Evolutionary conservation across 35 echinoderm and acorn worm genomes (phyloP), one percentile per base, ranked within the genome.

Genomic region (Strongylocentrotus purpuratus): DNA sequence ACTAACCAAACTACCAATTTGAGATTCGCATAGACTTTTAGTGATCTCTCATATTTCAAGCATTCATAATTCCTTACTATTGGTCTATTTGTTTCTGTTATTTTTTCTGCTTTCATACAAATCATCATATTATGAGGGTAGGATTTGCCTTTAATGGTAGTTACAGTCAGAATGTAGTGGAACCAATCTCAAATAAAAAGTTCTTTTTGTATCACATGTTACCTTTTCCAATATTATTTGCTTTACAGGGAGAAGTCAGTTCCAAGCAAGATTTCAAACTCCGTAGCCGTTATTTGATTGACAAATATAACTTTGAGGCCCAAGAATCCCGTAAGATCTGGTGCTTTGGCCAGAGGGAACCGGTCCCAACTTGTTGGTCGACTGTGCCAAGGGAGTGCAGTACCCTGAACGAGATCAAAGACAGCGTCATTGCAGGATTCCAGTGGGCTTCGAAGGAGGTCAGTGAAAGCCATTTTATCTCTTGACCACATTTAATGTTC

Each of bases 391-490:
- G 95, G 98, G 98, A 92, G 98, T 99, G 45, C 97, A 98, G 90
- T 99, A 99, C 94, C n/a, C 95, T 99, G 59, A 97, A 97, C 86
- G 97, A 97, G 92, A 99, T 99, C 65, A 99, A 97, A 71, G 97
- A 99, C 93, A 99, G 97, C 85, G 95, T 99, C 25, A 95, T 99
- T 47, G 98, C 98, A 31, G 98, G 98, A 61, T 97, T 98, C 50
- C 96, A 98, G 94, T 99, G 98, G 98, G 95, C 97, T 14, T 95
- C 98, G 17, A 98, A 97, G 95, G 98, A 99, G 98, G 98, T 99
- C 65, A 78, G 65, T 78, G 7, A 78, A 70, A 70, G 65, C 20
- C 20, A 78, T n/a, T 12, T 55, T 55, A 55, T 2, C 15, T 15
- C 11, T 0, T 9, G 10, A 12, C 10, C 10, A 12, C 8, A 55